Percentiles rank a stretch among this genome's conserved stretches.
Conservation (phyloP, 2,888 invertebrate species). For the Acrocyrtus sp. region DNA sequence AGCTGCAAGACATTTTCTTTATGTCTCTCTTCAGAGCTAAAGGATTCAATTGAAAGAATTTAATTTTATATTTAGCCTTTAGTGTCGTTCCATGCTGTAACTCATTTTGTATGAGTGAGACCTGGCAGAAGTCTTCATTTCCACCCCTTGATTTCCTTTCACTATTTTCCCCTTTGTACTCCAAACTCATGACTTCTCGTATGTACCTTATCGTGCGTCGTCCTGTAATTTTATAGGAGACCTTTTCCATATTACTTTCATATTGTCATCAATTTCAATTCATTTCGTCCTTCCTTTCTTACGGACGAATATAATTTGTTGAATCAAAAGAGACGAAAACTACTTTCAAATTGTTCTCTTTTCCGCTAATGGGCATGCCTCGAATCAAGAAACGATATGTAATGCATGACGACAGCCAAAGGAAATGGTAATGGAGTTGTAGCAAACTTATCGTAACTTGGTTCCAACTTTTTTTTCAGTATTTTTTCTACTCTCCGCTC, state of each 20-base stretch:
- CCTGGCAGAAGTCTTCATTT: constrained; percentile 3
- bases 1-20: too few species aligned
- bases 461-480: too few species aligned
- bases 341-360: constrained; percentile 39
- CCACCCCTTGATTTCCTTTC: constrained; percentile 6
- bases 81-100: too few species aligned
- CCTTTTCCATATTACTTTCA: neutral
- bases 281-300: constrained; percentile 19
- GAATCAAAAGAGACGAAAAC: constrained; percentile 28
- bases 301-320: neutral
- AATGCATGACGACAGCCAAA: constrained; percentile 51
- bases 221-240: neutral
- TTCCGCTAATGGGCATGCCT: constrained; percentile 41
- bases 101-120: neutral
- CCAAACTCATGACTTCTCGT: neutral
- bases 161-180: neutral
- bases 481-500: constrained; percentile 40
- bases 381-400: constrained; percentile 46
- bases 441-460: too few species aligned
- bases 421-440: constrained; percentile 42
- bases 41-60: constrained; percentile 11
- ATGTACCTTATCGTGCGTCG: neutral
- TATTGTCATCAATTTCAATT: constrained; percentile 44
- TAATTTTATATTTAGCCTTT: too few species aligned
- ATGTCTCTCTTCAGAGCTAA: too few species aligned